These are phyloP conservation scores for Perca fluviatilis DNA, from an alignment of 2,113 vertebrate species.

Conservation along the genomic window DNA sequence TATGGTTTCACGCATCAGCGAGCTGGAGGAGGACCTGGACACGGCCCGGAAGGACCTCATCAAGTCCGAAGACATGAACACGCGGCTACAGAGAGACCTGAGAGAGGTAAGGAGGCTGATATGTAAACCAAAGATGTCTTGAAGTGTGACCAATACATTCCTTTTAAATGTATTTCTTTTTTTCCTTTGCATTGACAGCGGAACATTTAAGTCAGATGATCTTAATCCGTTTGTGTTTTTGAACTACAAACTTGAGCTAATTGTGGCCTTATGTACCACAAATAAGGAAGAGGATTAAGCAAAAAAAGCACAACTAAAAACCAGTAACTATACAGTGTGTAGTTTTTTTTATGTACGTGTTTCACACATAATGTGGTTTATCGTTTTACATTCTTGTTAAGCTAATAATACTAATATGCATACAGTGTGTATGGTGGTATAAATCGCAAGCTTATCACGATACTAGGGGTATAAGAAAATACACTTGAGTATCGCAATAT, in stretches of 20 bases:
- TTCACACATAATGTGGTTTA: too few species aligned
- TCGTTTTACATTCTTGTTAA: not conserved
- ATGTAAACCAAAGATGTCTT: not conserved
- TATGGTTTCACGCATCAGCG: slow-evolving; percentile 88
- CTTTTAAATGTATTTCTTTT: not conserved
- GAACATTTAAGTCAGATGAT: too few species aligned
- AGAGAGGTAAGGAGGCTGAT: slow-evolving; percentile 86
- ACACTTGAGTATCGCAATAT: too few species aligned
- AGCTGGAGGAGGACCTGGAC: slow-evolving; percentile 97
- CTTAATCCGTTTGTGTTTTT: too few species aligned
- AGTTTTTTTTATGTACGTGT: too few species aligned
- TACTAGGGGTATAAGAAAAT: too few species aligned
- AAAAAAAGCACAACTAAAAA: not conserved
- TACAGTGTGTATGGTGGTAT: too few species aligned
- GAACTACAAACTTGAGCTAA: too few species aligned
- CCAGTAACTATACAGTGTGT: too few species aligned
- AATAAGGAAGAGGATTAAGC: not conserved
- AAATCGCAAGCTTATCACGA: too few species aligned
- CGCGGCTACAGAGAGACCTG: slow-evolving; percentile 92
- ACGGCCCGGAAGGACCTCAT: slow-evolving; percentile 96
- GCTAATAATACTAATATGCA: not conserved
- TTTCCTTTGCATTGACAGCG: not conserved
- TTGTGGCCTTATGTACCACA: not conserved
- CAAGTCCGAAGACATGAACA: slow-evolving; percentile 95
- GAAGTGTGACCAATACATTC: not conserved